These are phyloP conservation scores for Lasiurus cinereus DNA, from an alignment of 2,113 vertebrate genomes.

Conservation along the genomic window DNA sequence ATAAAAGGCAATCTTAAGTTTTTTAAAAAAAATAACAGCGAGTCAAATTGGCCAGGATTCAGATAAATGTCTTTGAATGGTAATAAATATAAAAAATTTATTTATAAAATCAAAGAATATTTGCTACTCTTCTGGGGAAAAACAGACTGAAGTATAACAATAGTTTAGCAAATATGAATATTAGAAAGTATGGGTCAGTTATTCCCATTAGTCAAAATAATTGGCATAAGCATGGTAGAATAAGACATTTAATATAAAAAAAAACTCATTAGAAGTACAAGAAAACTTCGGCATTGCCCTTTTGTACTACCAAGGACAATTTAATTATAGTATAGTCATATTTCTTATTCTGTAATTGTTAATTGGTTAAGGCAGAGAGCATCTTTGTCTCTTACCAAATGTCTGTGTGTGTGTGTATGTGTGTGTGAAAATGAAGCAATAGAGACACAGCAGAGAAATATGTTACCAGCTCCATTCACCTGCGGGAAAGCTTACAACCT, in stretches of 20 bases:
- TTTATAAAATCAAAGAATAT: constrained; percentile 61
- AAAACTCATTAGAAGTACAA: constrained; percentile 44
- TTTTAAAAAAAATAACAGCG: constrained; percentile 24
- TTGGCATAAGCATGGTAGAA: constrained; percentile 2
- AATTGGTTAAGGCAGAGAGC: constrained; percentile 6
- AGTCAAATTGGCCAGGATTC: constrained; percentile 50
- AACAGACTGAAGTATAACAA: constrained; percentile 17
- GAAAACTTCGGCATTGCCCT: constrained; percentile 53
- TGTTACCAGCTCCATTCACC: constrained; percentile 1
- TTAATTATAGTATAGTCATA: constrained; percentile 56
- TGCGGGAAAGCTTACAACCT: neutral
- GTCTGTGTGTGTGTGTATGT: neutral
- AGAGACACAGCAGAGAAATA: neutral
- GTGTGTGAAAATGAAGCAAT: neutral
- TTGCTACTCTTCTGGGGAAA: constrained; percentile 47
- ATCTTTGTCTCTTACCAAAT: constrained; percentile 9
- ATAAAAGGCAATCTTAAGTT: constrained; percentile 8
- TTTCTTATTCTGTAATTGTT: constrained; percentile 72
- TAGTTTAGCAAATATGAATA: constrained; percentile 21
- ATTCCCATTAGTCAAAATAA: constrained; percentile 59
- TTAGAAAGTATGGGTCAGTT: constrained; percentile 37
- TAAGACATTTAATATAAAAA: constrained; percentile 49
- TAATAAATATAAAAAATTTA: constrained; percentile 43
- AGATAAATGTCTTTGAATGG: constrained; percentile 45
- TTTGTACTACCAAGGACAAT: constrained; percentile 39